Evolutionary conservation across 2,888 invertebrate species (phyloP), one percentile per base, ranked within the genome.

Genomic region (Entomobrya proxima): DNA sequence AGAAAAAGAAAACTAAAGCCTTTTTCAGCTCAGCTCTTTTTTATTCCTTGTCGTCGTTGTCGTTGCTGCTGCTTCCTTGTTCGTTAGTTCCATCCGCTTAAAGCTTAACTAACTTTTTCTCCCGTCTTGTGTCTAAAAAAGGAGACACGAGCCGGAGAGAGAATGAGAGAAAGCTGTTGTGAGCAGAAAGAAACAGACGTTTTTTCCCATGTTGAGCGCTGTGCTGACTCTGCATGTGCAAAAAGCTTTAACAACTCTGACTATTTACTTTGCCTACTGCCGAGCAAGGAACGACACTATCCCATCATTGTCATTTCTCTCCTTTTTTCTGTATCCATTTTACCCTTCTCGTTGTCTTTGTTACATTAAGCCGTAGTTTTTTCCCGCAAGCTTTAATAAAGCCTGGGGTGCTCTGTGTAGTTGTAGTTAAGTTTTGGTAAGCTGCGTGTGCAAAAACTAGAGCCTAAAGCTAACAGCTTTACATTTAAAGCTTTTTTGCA

Each of bases 381-480:
- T 9, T 15, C 15, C 47, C 13, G n/a, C 13, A 47, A 47, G 47
- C 5, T 13, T 47, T 47, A 37, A 18, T 37, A 64, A 64, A 64
- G 40, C 64, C 64, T n/a, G 18, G 9, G 37, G 64, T n/a, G n/a
- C n/a, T n/a, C n/a, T n/a, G n/a, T n/a, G n/a, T n/a, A n/a, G n/a
- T n/a, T n/a, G n/a, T n/a, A n/a, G n/a, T n/a, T n/a, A n/a, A n/a
- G n/a, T n/a, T n/a, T n/a, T n/a, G n/a, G n/a, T n/a, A n/a, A n/a
- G n/a, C n/a, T n/a, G n/a, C n/a, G n/a, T n/a, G n/a, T n/a, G n/a
- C n/a, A n/a, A n/a, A n/a, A n/a, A 37, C 18, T 37, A 64, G 37
- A 64, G 40, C 64, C 64, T n/a, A 32, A 18, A 64, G 64, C 64
- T 35, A 67, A 67, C n/a, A 37, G 67, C 40, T 67, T 67, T 24